phyloP scores from a whole-genome alignment of 2,888 invertebrate species.

The Sarcophaga caerulescens region DNA sequence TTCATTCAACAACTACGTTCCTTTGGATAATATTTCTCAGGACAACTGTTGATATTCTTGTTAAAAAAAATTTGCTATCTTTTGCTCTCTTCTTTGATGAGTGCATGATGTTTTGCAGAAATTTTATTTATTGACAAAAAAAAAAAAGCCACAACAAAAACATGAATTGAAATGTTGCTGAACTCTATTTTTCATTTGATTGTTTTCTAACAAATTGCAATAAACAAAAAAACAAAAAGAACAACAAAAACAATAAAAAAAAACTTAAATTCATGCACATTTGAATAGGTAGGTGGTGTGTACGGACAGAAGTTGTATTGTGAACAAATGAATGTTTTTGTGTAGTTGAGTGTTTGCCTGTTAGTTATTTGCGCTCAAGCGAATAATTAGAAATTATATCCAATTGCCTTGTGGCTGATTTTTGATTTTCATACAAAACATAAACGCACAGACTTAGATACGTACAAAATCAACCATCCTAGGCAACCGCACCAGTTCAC shows the following conservation, averaged over 20 bases:
- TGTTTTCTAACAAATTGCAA: neutral
- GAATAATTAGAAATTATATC: constrained; percentile 80
- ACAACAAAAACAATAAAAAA: neutral
- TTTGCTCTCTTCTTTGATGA: no score
- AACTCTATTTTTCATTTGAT: constrained; percentile 3
- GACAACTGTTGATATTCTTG: neutral
- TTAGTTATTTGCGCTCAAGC: constrained; percentile 75
- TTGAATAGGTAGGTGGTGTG: neutral
- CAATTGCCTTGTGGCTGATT: constrained; percentile 79
- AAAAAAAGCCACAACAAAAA: neutral
- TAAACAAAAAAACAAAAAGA: neutral
- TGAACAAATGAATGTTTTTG: neutral
- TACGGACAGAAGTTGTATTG: no score
- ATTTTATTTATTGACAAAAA: no score
- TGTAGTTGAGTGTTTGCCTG: constrained; percentile 58
- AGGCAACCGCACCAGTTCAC: neutral
- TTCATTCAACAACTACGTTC: neutral
- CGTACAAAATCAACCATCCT: constrained; percentile 53
- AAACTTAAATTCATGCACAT: constrained; percentile 6
- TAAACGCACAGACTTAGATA: constrained; percentile 33
- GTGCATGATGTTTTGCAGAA: no score
- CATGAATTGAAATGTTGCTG: neutral
- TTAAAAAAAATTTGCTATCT: neutral
- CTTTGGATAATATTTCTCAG: neutral
- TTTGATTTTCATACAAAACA: constrained; percentile 69